Evolutionary conservation across 2,888 invertebrate genomes (phyloP), one percentile per base, ranked within the genome.

Genomic region (Eupithecia subumbrata): DNA sequence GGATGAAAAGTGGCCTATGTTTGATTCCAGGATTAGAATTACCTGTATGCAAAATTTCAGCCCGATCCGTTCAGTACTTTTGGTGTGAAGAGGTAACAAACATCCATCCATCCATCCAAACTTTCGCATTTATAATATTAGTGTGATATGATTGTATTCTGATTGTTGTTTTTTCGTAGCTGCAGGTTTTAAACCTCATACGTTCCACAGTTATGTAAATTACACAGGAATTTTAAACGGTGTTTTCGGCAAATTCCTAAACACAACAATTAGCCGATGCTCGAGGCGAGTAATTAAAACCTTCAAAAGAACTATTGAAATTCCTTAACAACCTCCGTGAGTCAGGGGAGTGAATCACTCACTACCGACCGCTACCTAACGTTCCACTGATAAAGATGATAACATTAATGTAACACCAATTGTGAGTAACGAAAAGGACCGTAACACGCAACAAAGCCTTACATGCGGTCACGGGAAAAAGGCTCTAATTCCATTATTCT

Each of bases 321-420:
- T 80, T 79, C 78, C 79, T 82, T 73, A 80, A 79, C 71, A 79
- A 69, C 56, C 70, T 75, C 84, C 83, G 81, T 91, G 91, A 91
- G 83, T 92, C 92, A 92, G 79, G 80, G 82, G 74, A 45, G 85
- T 92, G 93, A 92, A 87, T 92, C 91, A 91, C 81, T 78, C 82
- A n/a, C n/a, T n/a, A 83, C 78, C 9, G 82, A 90, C 91, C 88
- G 91, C 89, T 92, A 90, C 82, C 83, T 90, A 90, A 90, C 86
- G 84, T 90, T 90, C 85, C 82, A 85, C 85, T 83, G 88, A 91
- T 89, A 90, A 87, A 77, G 40, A 80, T 82, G 86, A 90, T 89
- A 89, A 89, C 84, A 84, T 86, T 87, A 86, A 81, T 80, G 83
- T 82, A 83, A 82, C 80, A 79, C 82, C 85, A 85, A 89, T 89